These are phyloP conservation scores for Cassiopea andromeda DNA, from an alignment of 30 jellyfish, hydroid and myxozoan genomes.

Conservation along the genomic window DNA sequence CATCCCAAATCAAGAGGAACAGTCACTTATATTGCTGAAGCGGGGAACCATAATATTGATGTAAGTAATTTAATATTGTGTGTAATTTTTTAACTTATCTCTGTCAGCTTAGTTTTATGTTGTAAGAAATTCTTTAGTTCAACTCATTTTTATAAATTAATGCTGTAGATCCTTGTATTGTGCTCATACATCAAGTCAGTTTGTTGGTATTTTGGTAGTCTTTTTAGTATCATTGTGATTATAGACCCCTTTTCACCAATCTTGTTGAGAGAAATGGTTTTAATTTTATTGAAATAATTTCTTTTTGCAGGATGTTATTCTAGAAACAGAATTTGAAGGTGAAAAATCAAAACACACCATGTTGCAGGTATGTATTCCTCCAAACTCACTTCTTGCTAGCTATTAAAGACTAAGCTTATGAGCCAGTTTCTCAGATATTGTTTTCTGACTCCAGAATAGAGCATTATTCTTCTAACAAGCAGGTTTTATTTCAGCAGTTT, in stretches of 20 bases:
- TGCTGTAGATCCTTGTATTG: too few species aligned
- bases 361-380: constrained; percentile 82
- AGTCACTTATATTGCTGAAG: constrained; percentile 93
- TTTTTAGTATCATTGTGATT: neutral
- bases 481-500: too few species aligned
- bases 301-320: constrained; percentile 75
- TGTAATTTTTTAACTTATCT: neutral
- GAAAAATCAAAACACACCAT: constrained; percentile 92
- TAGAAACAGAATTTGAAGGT: constrained; percentile 98
- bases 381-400: too few species aligned
- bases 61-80: constrained; percentile 57
- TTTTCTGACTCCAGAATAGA: too few species aligned
- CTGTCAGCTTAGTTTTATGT: neutral
- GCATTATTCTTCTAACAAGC: too few species aligned
- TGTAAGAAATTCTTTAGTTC: neutral
- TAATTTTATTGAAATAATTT: neutral
- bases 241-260: neutral
- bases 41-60: constrained; percentile 88
- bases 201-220: too few species aligned
- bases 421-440: too few species aligned
- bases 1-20: constrained; percentile 96
- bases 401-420: too few species aligned
- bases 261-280: neutral
- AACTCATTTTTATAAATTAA: neutral
- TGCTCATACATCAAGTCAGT: too few species aligned